Conservation (phyloP, 1,140 invertebrate species). For the Drosophila rhopaloa region DNA sequence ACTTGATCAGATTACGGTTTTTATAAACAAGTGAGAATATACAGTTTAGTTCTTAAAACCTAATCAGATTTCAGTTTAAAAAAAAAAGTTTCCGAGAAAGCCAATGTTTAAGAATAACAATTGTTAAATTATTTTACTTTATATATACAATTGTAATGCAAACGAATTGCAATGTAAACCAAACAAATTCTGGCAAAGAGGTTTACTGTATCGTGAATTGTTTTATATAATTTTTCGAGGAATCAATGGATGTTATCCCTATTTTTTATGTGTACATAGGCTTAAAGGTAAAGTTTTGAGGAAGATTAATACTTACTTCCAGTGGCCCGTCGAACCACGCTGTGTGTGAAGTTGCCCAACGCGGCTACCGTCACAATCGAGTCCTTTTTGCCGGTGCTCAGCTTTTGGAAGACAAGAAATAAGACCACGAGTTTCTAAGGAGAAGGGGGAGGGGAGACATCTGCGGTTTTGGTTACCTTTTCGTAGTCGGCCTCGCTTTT, state of each 20-base stretch:
- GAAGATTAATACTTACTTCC: constrained; percentile 65
- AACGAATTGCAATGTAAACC: too few species aligned
- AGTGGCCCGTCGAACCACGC: constrained; percentile 80
- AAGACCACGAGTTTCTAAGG: not conserved
- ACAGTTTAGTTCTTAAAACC: too few species aligned
- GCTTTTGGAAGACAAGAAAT: constrained; percentile 51
- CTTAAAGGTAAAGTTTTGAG: not conserved
- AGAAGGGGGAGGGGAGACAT: not conserved
- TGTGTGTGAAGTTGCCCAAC: constrained; percentile 80
- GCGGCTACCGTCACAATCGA: constrained; percentile 84
- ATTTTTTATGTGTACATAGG: not conserved
- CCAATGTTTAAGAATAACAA: too few species aligned
- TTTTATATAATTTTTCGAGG: not conserved
- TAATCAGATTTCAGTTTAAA: too few species aligned
- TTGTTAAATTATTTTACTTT: too few species aligned
- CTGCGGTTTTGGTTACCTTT: constrained; percentile 63
- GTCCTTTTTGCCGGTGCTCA: constrained; percentile 83
- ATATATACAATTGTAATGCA: too few species aligned
- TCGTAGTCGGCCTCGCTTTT: constrained; percentile 83
- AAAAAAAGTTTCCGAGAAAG: too few species aligned
- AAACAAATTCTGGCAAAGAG: too few species aligned
- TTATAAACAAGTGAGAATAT: too few species aligned
- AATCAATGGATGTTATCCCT: not conserved
- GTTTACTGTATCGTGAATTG: too few species aligned
- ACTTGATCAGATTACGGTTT: too few species aligned